Evolutionary conservation across 1,140 invertebrate genomes (phyloP), one percentile per base, ranked within the genome.

Genomic region (Procambarus virginalis): DNA sequence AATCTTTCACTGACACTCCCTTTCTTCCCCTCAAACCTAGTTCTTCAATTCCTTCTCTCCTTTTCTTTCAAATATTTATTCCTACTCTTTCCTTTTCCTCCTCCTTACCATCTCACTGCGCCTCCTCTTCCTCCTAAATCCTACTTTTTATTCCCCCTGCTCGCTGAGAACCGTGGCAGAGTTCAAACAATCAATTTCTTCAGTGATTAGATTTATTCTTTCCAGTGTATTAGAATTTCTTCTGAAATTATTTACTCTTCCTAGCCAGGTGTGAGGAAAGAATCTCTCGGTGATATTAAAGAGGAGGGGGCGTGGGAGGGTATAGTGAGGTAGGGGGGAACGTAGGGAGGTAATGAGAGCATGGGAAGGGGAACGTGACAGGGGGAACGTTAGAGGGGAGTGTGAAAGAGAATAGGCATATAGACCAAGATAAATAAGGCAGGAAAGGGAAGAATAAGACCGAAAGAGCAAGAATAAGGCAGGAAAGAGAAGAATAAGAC

Each of bases 171-270:
- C n/a, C 68, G 5, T 34, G n/a, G 68, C n/a, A 73, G 20, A 73
- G 68, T 73, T 73, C 68, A 73, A 73, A 73, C 68, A 73, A 73
- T 73, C 68, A 73, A 45, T 73, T 34, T 73, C n/a, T 73, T 73
- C 10, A 8, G 68, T 6, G 68, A 73, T 73, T 73, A 8, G 68
- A 73, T 73, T 73, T 73, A 73, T 22, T 73, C 68, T 34, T 73
- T 73, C n/a, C 68, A 73, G n/a, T 34, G n/a, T 73, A 73, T 73
- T 73, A 73, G 68, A 73, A 68, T 73, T 73, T 73, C n/a, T 14
- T 34, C 22, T 6, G 68, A 12, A 64, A 17, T 34, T 73, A 73
- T 73, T 73, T 22, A 20, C 68, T 34, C 68, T 73, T 34, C n/a
- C 34, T 73, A 73, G 6, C 68, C 68, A 73, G 20, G 68, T 73